These are phyloP conservation scores for Girardinus metallicus DNA, from an alignment of 2,797 vertebrate species.

Conservation along the genomic window DNA sequence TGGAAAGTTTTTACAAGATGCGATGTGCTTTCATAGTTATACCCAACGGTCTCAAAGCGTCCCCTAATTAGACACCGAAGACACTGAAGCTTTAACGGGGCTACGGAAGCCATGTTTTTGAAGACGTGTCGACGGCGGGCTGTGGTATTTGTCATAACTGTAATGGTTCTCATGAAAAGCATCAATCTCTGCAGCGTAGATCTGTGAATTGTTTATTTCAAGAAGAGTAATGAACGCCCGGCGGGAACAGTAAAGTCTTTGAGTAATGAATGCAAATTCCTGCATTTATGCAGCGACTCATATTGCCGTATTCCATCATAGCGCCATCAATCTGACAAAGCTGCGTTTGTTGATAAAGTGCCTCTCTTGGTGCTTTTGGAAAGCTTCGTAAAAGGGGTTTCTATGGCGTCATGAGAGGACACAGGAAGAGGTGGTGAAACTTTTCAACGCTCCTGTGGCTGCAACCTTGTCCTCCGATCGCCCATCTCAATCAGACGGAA, in stretches of 20 bases:
- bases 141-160: slow-evolving; percentile 35
- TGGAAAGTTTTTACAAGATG: slow-evolving; percentile 9
- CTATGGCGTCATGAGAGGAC: not conserved
- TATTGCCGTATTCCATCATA: slow-evolving; percentile 58
- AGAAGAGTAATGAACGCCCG: slow-evolving; percentile 38
- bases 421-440: slow-evolving; percentile 22
- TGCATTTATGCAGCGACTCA: slow-evolving; percentile 18
- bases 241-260: slow-evolving; percentile 31
- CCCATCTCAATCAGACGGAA: slow-evolving; percentile 13
- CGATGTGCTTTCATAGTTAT: not conserved
- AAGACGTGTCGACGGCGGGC: slow-evolving; percentile 6
- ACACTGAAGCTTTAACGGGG: not conserved
- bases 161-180: slow-evolving; percentile 37
- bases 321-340: slow-evolving; percentile 13
- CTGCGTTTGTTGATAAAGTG: slow-evolving; percentile 2
- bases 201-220: slow-evolving; percentile 34
- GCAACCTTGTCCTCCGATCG: not conserved
- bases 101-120: slow-evolving; percentile 19
- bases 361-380: slow-evolving; percentile 12
- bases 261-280: slow-evolving; percentile 57
- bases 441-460: not conserved
- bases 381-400: not conserved
- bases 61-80: slow-evolving; percentile 4
- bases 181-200: slow-evolving; percentile 44
- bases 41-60: slow-evolving; percentile 12